Evolutionary conservation across 2,888 invertebrate species (phyloP), one percentile per base, ranked within the genome.

Genomic region (Agrochola litura): DNA sequence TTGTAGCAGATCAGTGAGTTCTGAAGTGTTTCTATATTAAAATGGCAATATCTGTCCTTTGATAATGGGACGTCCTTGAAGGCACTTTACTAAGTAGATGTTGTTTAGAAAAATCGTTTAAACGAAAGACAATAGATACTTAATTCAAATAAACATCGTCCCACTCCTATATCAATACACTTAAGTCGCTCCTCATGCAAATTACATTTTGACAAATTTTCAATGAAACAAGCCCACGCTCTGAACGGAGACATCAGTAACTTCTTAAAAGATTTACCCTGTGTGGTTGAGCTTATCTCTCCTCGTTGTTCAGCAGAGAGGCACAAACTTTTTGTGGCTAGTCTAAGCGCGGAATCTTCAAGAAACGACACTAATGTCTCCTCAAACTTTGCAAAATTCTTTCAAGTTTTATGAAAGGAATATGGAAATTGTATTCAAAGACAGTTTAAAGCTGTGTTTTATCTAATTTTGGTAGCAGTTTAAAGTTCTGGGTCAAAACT

Each of bases 121-220:
- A 82, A 77, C 67, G 16, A 81, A 79, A 82, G 49, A 83, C 73
- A 85, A 85, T 75, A 76, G 60, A 74, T 64, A 73, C 64, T 49
- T 70, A 79, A 71, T 77, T 73, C 54, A 67, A 80, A 79, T 77
- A 83, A 82, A 80, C 69, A 71, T 65, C 78, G 12, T 72, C 78
- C 78, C 72, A 77, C 69, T 66, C 69, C 10, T 46, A 76, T 70
- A n/a, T 67, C 68, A 77, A 49, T 63, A 76, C 66, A 81, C 82
- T 89, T 77, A 81, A 85, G 76, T 84, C 88, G 81, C 86, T 89
- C 83, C 81, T 85, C 82, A 92, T 92, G 89, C 88, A 92, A 92
- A 93, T 91, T 89, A 89, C 86, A 90, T 91, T 92, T 89, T 73
- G 84, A 86, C 85, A 81, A 89, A 87, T 90, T 90, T 92, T 91